Base-by-base conservation (phyloP, 2,113 vertebrate species). In the Cyprinodon brontotheroides region DNA sequence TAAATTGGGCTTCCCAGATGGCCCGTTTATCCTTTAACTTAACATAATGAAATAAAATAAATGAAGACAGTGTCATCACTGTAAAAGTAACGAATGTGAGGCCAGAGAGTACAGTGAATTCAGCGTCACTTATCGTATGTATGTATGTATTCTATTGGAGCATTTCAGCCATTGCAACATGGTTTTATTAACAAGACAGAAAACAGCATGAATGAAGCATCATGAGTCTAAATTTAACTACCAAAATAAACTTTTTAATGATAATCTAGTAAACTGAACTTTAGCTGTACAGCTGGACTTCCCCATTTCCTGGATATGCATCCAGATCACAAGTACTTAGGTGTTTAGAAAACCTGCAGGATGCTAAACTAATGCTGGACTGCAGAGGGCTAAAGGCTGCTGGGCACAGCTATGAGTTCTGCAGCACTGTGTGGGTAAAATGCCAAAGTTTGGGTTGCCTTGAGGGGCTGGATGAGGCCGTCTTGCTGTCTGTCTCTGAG, bases 401-500 rank as follows among this genome's bases (percentile, higher is more conserved):
- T 29, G 48, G 63, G 68, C 61, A 66, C 13, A 4, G 78, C 47
- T 20, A 41, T 2, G 69, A 66, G 79, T 75, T 82, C 74, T 79
- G 74, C 38, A 20, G 64, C 72, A 78, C 82, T 41, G 61, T 61
- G 59, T 61, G 61, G 78, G 84, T 83, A 74, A 91, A 91, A 92
- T 86, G 90, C 87, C 87, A 92, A 80, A 87, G 77, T 22, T 79
- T 61, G 80, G 41, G 71, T 78, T 77, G 89, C 87, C 90, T 91
- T 36, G 63, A 77, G 84, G 82, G 86, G 36, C 71, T 70, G 65
- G 68, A 78, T 17, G 75, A 69, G 66, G 83, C 81, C 65, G 82
- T 85, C 89, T 72, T 74, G 89, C 83, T 90, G 91, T 93, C 91
- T 90, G 83, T 88, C 78, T 89, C 86, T n/a, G 79, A 66, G 92